A percentile compares a stretch with the other conserved stretches of the same genome.
phyloP scores from a whole-genome alignment of 1,140 invertebrate species.

The Sesamia nonagrioides region DNA sequence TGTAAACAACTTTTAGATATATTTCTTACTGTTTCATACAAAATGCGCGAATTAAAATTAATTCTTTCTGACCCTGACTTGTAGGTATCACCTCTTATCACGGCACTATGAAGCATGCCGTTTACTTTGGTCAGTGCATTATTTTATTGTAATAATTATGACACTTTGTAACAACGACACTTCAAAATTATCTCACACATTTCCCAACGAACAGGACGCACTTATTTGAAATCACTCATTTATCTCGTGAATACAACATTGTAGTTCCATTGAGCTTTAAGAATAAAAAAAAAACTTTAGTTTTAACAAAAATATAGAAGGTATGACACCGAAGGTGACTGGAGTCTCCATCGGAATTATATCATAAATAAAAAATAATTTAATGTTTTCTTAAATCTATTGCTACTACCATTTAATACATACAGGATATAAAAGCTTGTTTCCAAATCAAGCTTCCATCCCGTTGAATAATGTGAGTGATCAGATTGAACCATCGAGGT shows the following conservation, averaged over 20 bases:
- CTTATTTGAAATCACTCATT: not conserved
- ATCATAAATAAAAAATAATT: not conserved
- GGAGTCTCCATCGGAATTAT: not conserved
- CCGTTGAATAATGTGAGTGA: not conserved
- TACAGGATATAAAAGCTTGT: conserved; percentile 3
- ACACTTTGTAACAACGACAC: not conserved
- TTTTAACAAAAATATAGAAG: not conserved
- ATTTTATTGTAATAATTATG: not conserved
- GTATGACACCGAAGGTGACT: not conserved
- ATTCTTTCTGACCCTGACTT: not conserved
- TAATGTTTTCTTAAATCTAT: not conserved
- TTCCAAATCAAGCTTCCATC: not conserved
- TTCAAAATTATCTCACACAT: not conserved
- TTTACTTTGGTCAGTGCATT: not conserved
- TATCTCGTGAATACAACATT: not conserved
- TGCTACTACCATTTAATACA: not conserved
- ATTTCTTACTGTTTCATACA: not conserved
- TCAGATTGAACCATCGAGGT: not conserved
- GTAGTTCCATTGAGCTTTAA: not conserved
- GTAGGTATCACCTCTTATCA: too few species aligned
- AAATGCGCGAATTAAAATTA: not conserved
- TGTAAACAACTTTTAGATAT: not conserved
- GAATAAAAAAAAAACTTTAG: not conserved
- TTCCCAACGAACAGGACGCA: not conserved
- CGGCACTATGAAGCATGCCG: too few species aligned